Evolutionary conservation across 2,797 vertebrate genomes (phyloP).

Genomic region (Urophycis tenuis): DNA sequence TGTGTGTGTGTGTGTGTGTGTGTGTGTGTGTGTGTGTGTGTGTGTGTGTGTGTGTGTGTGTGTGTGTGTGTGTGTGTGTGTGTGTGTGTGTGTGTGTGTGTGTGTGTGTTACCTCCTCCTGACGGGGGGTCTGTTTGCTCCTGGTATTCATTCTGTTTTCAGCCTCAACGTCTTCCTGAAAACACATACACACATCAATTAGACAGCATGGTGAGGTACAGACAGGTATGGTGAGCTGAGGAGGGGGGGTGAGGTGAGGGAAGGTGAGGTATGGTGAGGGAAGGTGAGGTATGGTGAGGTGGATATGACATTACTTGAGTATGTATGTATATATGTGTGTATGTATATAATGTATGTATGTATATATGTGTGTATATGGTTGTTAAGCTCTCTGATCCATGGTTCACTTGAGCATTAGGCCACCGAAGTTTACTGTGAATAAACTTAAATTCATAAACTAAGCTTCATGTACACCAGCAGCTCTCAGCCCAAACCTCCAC

Average conservation of each 20-base stretch:
- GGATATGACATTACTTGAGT: neutral
- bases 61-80: slow-evolving; percentile 6
- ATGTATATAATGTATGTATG: too few relatives aligned
- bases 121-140: slow-evolving; percentile 40
- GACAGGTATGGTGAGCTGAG: too few relatives aligned
- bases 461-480: too few relatives aligned
- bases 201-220: neutral
- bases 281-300: neutral
- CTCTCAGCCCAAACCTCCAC: too few relatives aligned
- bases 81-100: neutral
- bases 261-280: neutral
- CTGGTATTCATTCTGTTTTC: slow-evolving; percentile 65
- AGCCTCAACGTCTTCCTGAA: slow-evolving; percentile 61
- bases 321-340: neutral
- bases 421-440: too few relatives aligned
- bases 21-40: too few relatives aligned
- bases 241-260: neutral
- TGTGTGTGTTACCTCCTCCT: slow-evolving; percentile 57
- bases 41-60: neutral
- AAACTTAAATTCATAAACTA: too few relatives aligned
- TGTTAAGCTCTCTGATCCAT: too few relatives aligned
- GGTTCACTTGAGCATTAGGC: too few relatives aligned
- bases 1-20: slow-evolving; percentile 10
- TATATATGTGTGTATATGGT: too few relatives aligned
- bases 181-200: neutral